phyloP scores from a whole-genome alignment of 1,140 invertebrate species.

The Caenorhabditis inopinata region DNA sequence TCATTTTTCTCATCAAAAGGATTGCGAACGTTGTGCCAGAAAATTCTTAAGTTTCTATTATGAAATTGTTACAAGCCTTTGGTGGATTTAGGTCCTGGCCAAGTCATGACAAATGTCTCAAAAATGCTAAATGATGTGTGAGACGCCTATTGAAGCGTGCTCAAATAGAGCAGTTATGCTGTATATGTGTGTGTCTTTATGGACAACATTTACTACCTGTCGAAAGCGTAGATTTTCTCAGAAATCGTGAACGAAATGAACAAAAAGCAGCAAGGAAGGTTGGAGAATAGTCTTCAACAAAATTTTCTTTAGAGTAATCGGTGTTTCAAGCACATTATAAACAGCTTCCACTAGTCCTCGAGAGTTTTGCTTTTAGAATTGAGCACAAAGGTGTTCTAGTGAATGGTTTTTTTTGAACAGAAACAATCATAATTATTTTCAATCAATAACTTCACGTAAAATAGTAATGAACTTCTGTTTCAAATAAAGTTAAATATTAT shows the following conservation, averaged over 20 bases:
- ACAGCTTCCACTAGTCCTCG: too few species aligned
- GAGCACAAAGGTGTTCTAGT: too few species aligned
- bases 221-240: neutral
- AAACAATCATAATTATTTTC: too few species aligned
- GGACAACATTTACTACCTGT: neutral
- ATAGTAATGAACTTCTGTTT: too few species aligned
- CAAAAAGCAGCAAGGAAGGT: neutral
- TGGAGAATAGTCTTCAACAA: neutral
- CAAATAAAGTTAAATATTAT: too few species aligned
- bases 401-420: too few species aligned
- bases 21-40: neutral
- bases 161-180: constrained; percentile 23
- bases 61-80: too few species aligned
- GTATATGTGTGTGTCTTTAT: neutral
- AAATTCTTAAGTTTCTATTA: too few species aligned
- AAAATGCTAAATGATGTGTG: constrained; percentile 27
- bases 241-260: constrained; percentile 1
- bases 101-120: neutral
- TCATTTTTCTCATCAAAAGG: neutral
- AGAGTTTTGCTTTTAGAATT: too few species aligned
- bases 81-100: neutral
- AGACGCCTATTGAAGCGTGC: constrained; percentile 30
- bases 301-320: too few species aligned
- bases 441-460: too few species aligned
- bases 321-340: too few species aligned